phyloP scores from a whole-genome alignment of 2,797 vertebrate genomes.

The Galaxias olidus region DNA sequence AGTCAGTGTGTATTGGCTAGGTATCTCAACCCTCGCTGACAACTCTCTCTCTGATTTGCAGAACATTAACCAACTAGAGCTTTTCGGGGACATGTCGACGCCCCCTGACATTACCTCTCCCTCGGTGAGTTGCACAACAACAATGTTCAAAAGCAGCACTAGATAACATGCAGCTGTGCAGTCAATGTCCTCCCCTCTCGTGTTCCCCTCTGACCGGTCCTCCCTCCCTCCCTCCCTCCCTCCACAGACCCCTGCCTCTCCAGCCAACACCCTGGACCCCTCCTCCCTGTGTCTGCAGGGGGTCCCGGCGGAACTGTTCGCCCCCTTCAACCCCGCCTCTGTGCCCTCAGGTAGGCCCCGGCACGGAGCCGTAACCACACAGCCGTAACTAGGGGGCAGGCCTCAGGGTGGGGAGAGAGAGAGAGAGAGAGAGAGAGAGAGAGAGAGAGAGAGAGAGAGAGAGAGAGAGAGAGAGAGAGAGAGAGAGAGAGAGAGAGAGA shows the following conservation, averaged over 20 bases:
- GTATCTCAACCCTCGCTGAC: background rate
- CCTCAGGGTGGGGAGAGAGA: background rate
- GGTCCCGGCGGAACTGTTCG: conserved; percentile 89
- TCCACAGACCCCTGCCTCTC: conserved; percentile 93
- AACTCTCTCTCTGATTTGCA: conserved; percentile 71
- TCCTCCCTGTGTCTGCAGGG: conserved; percentile 85
- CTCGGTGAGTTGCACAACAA: conserved; percentile 82
- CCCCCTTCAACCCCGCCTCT: conserved; percentile 92
- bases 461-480: conserved; percentile 44
- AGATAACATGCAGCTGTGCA: background rate
- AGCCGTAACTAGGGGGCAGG: too few species aligned
- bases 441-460: background rate
- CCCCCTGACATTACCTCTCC: conserved; percentile 98
- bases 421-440: conserved; percentile 9
- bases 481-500: conserved; percentile 56
- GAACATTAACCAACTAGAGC: conserved; percentile 99
- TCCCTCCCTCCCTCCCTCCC: conserved; percentile 11
- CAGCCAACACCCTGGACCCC: conserved; percentile 94
- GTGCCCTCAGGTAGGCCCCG: conserved; percentile 94
- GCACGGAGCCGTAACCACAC: conserved; percentile 2
- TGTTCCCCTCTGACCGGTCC: too few species aligned
- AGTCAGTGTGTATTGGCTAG: background rate
- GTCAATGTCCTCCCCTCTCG: background rate
- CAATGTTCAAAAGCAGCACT: background rate
- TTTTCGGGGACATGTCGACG: conserved; percentile 99